These are phyloP conservation scores for Temnothorax curvispinosus DNA, from an alignment of 1,140 invertebrate genomes.

Conservation along the genomic window DNA sequence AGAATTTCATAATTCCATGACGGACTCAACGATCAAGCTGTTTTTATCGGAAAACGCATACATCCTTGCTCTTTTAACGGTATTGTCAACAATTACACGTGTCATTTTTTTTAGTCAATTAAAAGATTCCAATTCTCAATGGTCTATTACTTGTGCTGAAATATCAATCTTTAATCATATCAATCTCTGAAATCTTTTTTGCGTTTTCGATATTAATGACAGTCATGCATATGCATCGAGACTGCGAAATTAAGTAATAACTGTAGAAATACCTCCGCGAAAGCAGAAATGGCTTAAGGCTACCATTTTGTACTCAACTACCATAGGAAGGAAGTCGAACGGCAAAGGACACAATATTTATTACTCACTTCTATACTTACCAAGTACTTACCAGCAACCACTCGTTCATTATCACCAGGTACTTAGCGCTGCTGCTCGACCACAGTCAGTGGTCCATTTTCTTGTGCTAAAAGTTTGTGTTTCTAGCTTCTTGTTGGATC, in stretches of 20 bases:
- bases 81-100: neutral
- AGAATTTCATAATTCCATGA: neutral
- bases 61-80: neutral
- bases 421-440: constrained; percentile 31
- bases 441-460: constrained; percentile 36
- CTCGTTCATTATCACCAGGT: constrained; percentile 35
- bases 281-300: neutral
- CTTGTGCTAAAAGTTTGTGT: neutral
- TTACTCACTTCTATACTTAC: constrained; percentile 27
- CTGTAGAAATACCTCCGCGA: neutral
- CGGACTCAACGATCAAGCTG: neutral
- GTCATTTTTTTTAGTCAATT: neutral
- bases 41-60: neutral
- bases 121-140: neutral
- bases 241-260: constrained; percentile 23
- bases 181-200: neutral
- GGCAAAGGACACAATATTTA: constrained; percentile 41
- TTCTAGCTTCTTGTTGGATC: neutral
- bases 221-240: neutral
- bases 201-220: neutral
- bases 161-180: neutral
- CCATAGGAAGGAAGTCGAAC: constrained; percentile 17
- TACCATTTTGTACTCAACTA: constrained; percentile 25
- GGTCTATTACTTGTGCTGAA: neutral
- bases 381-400: constrained; percentile 27